phyloP scores from a whole-genome alignment of 2,888 invertebrate genomes.

The Chrysolina oricalcia region DNA sequence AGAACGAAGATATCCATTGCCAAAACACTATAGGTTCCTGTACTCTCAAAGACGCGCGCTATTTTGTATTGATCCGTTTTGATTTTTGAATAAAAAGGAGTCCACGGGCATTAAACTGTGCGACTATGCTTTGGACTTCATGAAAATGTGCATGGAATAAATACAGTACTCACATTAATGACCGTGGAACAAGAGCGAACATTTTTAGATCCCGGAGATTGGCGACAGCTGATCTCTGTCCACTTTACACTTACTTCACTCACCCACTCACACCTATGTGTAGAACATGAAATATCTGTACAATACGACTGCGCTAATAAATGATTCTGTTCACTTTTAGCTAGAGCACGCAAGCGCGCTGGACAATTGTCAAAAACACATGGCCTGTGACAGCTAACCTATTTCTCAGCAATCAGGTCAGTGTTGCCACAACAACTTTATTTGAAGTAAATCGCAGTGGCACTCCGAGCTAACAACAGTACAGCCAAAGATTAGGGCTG shows the following conservation, averaged over 20 bases:
- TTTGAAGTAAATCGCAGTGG: no score
- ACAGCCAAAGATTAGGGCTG: no score
- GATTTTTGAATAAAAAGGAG: not conserved
- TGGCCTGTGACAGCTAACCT: not conserved
- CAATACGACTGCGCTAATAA: conserved; percentile 22
- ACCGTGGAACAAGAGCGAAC: conserved; percentile 66
- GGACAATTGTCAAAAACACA: not conserved
- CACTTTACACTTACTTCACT: conserved; percentile 15
- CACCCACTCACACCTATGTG: conserved; percentile 25
- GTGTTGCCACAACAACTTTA: no score
- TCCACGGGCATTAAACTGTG: not conserved
- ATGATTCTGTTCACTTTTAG: not conserved
- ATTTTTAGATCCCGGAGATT: conserved; percentile 60
- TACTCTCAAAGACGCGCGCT: conserved; percentile 19
- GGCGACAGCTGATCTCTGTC: conserved; percentile 36
- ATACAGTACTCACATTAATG: conserved; percentile 64
- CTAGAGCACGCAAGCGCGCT: not conserved
- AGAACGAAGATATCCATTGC: not conserved
- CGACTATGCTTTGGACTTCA: not conserved
- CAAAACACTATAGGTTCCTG: not conserved
- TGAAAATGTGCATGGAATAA: not conserved
- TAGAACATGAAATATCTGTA: conserved; percentile 4
- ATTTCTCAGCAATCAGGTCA: not conserved
- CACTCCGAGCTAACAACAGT: no score
- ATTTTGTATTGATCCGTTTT: conserved; percentile 42